Conservation (phyloP, 2,888 invertebrate species). For the Ceriagrion tenellum region DNA sequence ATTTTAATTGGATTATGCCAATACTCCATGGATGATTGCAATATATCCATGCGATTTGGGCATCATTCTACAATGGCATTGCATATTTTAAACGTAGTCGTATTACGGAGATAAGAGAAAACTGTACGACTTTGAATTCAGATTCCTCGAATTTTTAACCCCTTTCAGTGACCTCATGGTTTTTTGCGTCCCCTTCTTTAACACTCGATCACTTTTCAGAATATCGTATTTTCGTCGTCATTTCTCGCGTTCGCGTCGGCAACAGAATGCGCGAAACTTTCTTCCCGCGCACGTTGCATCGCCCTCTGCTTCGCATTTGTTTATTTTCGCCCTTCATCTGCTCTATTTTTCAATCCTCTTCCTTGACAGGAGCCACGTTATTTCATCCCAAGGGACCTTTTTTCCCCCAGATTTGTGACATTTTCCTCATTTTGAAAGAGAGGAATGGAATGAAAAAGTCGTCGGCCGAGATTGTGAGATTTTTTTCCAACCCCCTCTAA, state of each 20-base stretch:
- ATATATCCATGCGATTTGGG: too few relatives aligned
- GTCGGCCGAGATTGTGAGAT: constrained; percentile 40
- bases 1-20: too few relatives aligned
- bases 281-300: background rate
- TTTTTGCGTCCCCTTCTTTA: background rate
- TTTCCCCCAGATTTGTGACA: background rate
- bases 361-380: background rate
- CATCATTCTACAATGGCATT: too few relatives aligned
- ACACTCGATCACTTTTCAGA: background rate
- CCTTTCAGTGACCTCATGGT: background rate
- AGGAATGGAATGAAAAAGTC: background rate
- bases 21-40: too few relatives aligned
- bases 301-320: background rate
- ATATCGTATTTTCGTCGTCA: background rate
- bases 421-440: constrained; percentile 57
- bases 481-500: background rate
- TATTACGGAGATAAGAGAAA: too few relatives aligned
- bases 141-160: background rate
- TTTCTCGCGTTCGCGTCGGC: background rate
- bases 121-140: background rate
- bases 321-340: constrained; percentile 39
- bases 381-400: background rate
- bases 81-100: too few relatives aligned
- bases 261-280: background rate
- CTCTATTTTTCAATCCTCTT: constrained; percentile 43